These are phyloP conservation scores for Crotalus tigris DNA, from an alignment of 2,113 vertebrate species.

Conservation along the genomic window DNA sequence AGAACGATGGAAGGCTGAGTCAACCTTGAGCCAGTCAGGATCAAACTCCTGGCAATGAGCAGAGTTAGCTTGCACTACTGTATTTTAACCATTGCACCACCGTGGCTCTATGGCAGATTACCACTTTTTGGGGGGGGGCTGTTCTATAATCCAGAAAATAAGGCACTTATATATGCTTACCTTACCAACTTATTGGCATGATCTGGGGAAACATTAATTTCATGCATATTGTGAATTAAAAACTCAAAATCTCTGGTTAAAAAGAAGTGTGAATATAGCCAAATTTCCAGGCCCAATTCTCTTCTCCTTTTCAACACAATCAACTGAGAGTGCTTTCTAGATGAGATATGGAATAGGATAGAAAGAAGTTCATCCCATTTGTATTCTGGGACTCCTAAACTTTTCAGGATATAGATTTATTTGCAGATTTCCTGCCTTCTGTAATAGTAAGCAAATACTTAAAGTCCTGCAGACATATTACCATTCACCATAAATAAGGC, in stretches of 20 bases:
- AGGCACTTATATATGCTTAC: background rate
- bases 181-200: background rate
- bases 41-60: background rate
- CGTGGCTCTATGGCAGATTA: background rate
- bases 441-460: conserved; percentile 21
- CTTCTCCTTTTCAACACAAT: background rate
- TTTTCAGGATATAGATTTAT: background rate
- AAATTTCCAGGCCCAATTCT: background rate
- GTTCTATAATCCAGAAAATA: background rate
- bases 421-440: background rate
- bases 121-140: no score
- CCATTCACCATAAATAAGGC: conserved; percentile 26
- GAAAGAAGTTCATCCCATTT: background rate
- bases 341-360: conserved; percentile 8
- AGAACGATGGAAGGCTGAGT: background rate
- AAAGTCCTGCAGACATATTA: background rate
- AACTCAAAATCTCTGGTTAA: background rate
- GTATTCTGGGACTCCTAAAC: background rate
- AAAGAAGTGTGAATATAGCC: background rate
- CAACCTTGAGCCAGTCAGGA: background rate
- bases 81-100: background rate
- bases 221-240: no score
- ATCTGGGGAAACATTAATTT: no score
- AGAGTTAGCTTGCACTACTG: background rate
- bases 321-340: background rate